Evolutionary conservation across 1,140 invertebrate genomes (phyloP).

Genomic region (Danaus plexippus): DNA sequence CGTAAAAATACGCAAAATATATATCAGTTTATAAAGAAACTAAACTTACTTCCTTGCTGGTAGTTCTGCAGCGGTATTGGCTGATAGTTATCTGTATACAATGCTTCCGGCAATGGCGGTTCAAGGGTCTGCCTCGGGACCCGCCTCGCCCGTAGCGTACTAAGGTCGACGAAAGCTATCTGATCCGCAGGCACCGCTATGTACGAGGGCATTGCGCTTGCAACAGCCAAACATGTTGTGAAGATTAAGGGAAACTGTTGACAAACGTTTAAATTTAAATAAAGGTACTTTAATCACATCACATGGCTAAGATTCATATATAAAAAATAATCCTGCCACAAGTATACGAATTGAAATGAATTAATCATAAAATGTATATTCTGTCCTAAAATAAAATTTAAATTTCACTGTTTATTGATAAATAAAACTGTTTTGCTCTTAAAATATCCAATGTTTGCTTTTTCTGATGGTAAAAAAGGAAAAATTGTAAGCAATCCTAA

Average conservation of each 20-base stretch:
- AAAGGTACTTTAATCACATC: constrained; percentile 3
- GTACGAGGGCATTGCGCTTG: constrained; percentile 70
- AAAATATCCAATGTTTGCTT: too few relatives aligned
- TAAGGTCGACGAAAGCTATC: constrained; percentile 66
- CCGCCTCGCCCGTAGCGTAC: constrained; percentile 35
- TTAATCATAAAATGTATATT: not conserved
- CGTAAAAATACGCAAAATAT: too few relatives aligned
- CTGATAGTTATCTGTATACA: constrained; percentile 49
- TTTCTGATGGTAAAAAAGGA: too few relatives aligned
- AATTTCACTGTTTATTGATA: too few relatives aligned
- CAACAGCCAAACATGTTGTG: constrained; percentile 36
- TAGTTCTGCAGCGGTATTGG: constrained; percentile 44
- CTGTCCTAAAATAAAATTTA: too few relatives aligned
- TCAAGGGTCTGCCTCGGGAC: constrained; percentile 57
- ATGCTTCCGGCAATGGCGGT: constrained; percentile 37
- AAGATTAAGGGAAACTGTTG: constrained; percentile 46
- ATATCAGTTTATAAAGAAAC: not conserved
- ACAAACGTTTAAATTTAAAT: constrained; percentile 3
- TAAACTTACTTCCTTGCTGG: constrained; percentile 41
- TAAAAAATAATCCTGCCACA: not conserved
- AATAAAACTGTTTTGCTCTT: too few relatives aligned
- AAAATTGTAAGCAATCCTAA: too few relatives aligned
- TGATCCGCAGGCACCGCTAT: constrained; percentile 75
- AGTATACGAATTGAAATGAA: not conserved
- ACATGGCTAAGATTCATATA: not conserved